phyloP scores from a whole-genome alignment of 2,797 vertebrate genomes.

The Leptodactylus fallax region DNA sequence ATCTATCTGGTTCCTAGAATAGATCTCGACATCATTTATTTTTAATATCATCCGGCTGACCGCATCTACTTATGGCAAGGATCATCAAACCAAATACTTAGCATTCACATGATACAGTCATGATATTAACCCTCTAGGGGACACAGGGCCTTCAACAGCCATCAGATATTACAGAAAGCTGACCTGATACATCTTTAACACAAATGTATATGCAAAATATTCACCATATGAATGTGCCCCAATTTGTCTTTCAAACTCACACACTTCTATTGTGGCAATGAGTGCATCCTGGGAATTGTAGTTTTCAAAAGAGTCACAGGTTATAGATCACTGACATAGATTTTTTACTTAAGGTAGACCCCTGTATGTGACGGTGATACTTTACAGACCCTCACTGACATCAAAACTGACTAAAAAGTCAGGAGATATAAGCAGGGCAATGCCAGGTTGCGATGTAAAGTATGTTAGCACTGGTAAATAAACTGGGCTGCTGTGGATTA shows the following conservation, averaged over 20 bases:
- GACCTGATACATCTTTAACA: neutral
- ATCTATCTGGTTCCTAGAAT: neutral
- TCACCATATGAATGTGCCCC: too few relatives aligned
- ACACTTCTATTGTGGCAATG: neutral
- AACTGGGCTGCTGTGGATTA: neutral
- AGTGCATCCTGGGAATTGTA: neutral
- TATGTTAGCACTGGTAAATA: neutral
- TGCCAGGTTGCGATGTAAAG: too few relatives aligned
- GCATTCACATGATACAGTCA: neutral
- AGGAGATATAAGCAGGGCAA: too few relatives aligned
- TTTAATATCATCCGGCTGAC: neutral
- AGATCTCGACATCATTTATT: neutral
- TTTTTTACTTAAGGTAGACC: neutral
- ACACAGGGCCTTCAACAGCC: neutral
- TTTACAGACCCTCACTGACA: neutral
- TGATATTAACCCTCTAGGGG: neutral
- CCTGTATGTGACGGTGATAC: neutral
- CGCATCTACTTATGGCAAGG: neutral
- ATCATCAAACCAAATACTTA: neutral
- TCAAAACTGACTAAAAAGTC: too few relatives aligned
- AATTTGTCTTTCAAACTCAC: too few relatives aligned
- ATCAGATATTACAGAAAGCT: neutral
- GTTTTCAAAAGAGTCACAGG: neutral
- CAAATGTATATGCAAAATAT: neutral
- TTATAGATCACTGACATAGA: neutral